Conservation (phyloP, 1,140 invertebrate genomes). For the Lepeophtheirus salmonis region DNA sequence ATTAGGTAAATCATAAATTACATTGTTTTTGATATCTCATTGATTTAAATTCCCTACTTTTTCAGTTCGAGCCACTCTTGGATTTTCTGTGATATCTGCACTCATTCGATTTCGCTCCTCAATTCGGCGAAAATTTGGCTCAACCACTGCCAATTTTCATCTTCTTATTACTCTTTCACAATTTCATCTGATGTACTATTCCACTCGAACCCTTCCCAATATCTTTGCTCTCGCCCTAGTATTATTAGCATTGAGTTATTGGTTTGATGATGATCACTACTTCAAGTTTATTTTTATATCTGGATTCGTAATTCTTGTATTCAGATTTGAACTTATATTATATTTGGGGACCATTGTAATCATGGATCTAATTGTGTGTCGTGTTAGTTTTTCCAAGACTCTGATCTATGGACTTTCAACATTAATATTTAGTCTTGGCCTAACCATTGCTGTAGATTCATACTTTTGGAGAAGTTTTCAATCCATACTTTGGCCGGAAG, state of each 20-base stretch:
- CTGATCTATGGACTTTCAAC: conserved; percentile 32
- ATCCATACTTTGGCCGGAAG: conserved; percentile 79
- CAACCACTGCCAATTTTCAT: conserved; percentile 37
- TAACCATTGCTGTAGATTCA: conserved; percentile 70
- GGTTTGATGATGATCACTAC: conserved; percentile 53
- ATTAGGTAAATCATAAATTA: conserved; percentile 46
- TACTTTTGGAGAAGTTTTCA: conserved; percentile 60
- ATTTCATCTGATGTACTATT: conserved; percentile 95
- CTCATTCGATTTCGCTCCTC: conserved; percentile 50
- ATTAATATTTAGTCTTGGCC: conserved; percentile 42
- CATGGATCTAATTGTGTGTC: conserved; percentile 12
- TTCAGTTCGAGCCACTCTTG: conserved; percentile 62
- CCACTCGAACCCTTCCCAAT: conserved; percentile 83
- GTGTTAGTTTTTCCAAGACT: neutral
- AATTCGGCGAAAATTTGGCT: conserved; percentile 54
- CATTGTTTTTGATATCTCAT: neutral
- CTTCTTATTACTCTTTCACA: conserved; percentile 54
- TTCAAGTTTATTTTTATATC: conserved; percentile 58
- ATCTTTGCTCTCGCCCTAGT: conserved; percentile 79
- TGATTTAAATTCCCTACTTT: conserved; percentile 25
- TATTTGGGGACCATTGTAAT: neutral
- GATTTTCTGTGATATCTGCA: conserved; percentile 46
- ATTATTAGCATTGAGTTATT: conserved; percentile 48
- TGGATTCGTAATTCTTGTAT: conserved; percentile 69
- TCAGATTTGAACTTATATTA: conserved; percentile 57